These are phyloP conservation scores for Drosophila peninsularis DNA, from an alignment of 2,888 invertebrate genomes.

Conservation along the genomic window DNA sequence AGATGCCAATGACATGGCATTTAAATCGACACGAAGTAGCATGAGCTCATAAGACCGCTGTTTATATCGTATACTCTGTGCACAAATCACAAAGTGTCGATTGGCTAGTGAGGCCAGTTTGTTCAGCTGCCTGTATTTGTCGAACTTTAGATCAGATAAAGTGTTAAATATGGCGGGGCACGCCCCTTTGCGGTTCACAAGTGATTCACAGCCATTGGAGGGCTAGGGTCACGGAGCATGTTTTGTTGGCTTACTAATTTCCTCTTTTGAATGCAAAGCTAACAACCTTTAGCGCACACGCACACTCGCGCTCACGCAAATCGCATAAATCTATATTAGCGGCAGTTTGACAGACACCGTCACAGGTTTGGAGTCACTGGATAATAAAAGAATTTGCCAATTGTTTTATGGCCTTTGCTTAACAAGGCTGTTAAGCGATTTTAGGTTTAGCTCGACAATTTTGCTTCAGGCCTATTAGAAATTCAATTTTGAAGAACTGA, in stretches of 20 bases:
- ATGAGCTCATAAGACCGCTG: conserved; percentile 29
- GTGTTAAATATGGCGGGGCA: neutral
- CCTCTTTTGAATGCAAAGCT: conserved; percentile 14
- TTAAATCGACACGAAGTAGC: conserved; percentile 39
- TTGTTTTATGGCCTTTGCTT: conserved; percentile 1
- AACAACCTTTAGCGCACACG: conserved; percentile 14
- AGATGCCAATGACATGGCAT: conserved; percentile 56
- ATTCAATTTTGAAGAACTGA: conserved; percentile 1
- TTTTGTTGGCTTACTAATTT: conserved; percentile 18
- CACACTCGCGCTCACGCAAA: conserved; percentile 4
- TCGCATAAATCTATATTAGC: conserved; percentile 10
- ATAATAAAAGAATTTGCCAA: conserved; percentile 7
- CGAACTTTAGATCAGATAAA: neutral
- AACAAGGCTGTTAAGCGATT: conserved; percentile 5
- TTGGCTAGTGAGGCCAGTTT: neutral
- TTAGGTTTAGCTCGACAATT: neutral
- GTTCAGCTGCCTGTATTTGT: neutral
- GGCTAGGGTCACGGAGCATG: conserved; percentile 1
- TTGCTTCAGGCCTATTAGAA: neutral
- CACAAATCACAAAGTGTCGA: neutral
- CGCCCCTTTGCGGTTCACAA: conserved; percentile 3
- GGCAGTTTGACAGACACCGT: conserved; percentile 4
- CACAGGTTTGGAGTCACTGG: neutral
- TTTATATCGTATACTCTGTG: conserved; percentile 7
- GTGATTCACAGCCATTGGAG: neutral